These are phyloP conservation scores for Drosophila pseudotakahashii DNA, from an alignment of 2,888 invertebrate species.

Conservation along the genomic window DNA sequence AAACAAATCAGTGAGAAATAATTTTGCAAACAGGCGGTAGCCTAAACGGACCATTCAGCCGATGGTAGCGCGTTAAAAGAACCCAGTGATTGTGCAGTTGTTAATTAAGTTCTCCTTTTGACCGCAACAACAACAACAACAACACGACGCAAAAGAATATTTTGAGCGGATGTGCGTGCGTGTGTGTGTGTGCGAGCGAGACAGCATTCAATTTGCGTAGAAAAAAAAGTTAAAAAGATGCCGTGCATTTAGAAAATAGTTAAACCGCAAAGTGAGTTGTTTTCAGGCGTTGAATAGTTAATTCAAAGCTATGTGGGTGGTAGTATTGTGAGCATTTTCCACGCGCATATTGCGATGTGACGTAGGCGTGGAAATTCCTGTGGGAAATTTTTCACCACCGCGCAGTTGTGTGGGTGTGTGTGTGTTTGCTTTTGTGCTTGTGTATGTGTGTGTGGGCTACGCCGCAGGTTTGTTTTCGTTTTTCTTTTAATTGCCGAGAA, in stretches of 20 bases:
- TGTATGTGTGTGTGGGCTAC: conserved; percentile 22
- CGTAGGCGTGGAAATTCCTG: conserved; percentile 45
- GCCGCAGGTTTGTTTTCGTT: conserved; percentile 37
- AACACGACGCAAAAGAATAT: conserved; percentile 28
- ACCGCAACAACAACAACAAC: conserved; percentile 6
- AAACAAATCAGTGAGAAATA: no score
- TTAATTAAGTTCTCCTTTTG: neutral
- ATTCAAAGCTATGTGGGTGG: neutral
- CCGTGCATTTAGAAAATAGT: conserved; percentile 18
- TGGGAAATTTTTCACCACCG: conserved; percentile 31
- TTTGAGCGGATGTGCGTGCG: conserved; percentile 15
- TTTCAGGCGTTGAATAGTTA: neutral
- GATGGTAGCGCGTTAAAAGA: conserved; percentile 3
- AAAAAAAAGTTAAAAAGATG: conserved; percentile 28
- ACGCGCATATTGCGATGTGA: conserved; percentile 28
- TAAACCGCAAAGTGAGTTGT: conserved; percentile 17
- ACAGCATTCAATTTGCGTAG: conserved; percentile 22
- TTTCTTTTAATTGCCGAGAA: conserved; percentile 27
- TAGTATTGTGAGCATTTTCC: conserved; percentile 4
- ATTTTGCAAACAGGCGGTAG: conserved; percentile 4
- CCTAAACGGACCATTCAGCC: neutral
- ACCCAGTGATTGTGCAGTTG: neutral
- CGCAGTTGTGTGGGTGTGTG: conserved; percentile 26
- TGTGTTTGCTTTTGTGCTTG: conserved; percentile 9
- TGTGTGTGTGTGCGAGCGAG: conserved; percentile 27